A percentile compares a stretch with the other conserved stretches of the same genome.
Evolutionary conservation across 1,140 invertebrate species (phyloP).

Genomic region (Spodoptera frugiperda): DNA sequence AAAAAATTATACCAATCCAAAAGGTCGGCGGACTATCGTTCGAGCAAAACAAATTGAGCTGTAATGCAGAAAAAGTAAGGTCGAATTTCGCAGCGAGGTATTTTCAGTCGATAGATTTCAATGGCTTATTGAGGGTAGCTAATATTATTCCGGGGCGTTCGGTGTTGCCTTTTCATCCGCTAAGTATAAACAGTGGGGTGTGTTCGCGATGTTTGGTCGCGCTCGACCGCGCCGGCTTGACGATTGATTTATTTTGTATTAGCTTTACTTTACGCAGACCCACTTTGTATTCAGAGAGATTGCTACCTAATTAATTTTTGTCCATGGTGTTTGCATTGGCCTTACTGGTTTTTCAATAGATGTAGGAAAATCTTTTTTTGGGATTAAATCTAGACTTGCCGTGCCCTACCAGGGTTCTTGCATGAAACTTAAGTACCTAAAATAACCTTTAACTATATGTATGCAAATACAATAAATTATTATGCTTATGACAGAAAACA

Average conservation of each 20-base stretch:
- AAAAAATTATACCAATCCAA: constrained; percentile 65
- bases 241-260: constrained; percentile 82
- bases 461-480: no score
- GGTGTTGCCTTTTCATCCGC: constrained; percentile 85
- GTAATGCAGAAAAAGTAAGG: constrained; percentile 49
- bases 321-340: neutral
- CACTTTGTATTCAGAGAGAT: constrained; percentile 20
- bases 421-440: no score
- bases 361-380: neutral
- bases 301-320: constrained; percentile 43
- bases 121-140: constrained; percentile 82
- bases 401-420: no score
- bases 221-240: constrained; percentile 69
- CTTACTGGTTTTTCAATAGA: neutral
- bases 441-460: no score
- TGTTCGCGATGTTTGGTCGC: constrained; percentile 77
- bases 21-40: constrained; percentile 56
- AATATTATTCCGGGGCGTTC: constrained; percentile 84
- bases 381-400: neutral
- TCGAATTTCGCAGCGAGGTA: constrained; percentile 54
- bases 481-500: no score
- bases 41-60: constrained; percentile 38
- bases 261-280: constrained; percentile 49
- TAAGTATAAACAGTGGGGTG: constrained; percentile 85
- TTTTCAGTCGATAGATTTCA: constrained; percentile 65